Percentiles rank a stretch among this genome's conserved stretches.
Conservation (phyloP, 1,140 invertebrate species). For the Bombus ignitus region DNA sequence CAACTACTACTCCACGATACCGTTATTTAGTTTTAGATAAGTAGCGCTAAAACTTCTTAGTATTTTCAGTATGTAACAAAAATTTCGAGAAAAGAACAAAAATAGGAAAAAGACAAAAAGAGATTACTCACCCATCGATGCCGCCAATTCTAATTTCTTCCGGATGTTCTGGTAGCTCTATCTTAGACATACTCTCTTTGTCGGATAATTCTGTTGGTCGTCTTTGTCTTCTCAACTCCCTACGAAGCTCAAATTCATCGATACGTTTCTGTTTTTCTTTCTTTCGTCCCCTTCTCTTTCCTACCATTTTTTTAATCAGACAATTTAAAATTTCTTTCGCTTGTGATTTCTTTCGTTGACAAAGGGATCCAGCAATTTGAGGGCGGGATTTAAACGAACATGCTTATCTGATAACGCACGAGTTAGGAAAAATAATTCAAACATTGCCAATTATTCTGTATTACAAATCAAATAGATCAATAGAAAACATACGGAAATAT, state of each 20-base stretch:
- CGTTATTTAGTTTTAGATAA: neutral
- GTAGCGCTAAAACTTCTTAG: neutral
- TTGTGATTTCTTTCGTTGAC: neutral
- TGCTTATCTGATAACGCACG: neutral
- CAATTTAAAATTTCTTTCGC: neutral
- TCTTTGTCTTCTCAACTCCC: constrained; percentile 52
- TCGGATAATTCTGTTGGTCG: constrained; percentile 1
- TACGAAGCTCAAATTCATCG: constrained; percentile 64
- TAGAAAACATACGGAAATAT: rapidly evolving
- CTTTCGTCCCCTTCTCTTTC: constrained; percentile 31
- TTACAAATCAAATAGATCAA: no score
- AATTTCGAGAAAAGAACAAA: no score
- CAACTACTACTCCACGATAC: no score
- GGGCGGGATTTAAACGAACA: neutral
- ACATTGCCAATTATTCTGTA: neutral
- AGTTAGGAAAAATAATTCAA: neutral
- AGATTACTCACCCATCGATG: constrained; percentile 79
- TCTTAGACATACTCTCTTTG: neutral
- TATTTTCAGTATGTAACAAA: neutral
- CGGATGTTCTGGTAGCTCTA: constrained; percentile 16
- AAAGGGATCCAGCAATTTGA: constrained; percentile 1
- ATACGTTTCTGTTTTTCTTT: constrained; percentile 22
- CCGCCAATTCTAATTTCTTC: constrained; percentile 77
- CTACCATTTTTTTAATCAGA: constrained; percentile 49
- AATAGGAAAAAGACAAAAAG: no score